Percentiles rank a stretch among this genome's conserved stretches.
phyloP scores from a whole-genome alignment of 2,113 vertebrate genomes.

The Scatophagus argus region DNA sequence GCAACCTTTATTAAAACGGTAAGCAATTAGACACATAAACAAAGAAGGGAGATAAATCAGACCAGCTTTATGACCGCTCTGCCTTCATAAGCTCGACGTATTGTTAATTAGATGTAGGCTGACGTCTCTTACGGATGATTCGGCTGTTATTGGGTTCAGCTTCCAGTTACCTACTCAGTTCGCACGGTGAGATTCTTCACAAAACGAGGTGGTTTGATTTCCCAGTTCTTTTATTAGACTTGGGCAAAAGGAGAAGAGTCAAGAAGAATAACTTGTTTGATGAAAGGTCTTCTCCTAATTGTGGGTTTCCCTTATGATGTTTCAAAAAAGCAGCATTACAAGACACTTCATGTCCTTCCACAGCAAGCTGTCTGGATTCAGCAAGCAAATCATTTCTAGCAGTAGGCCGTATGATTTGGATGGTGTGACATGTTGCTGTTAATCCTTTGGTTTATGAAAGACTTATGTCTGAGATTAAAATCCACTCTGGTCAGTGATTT shows the following conservation, averaged over 20 bases:
- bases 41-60: constrained; percentile 24
- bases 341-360: not conserved
- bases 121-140: not conserved
- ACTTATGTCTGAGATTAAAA: constrained; percentile 42
- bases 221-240: not conserved
- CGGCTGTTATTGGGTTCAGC: constrained; percentile 4
- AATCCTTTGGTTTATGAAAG: constrained; percentile 43
- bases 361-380: not conserved
- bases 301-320: too few relatives aligned
- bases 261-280: not conserved
- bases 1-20: constrained; percentile 57
- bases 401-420: constrained; percentile 19
- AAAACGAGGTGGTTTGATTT: constrained; percentile 8
- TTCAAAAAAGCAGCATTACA: not conserved
- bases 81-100: constrained; percentile 14
- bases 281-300: not conserved
- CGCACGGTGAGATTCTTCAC: not conserved
- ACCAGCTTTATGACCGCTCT: constrained; percentile 44
- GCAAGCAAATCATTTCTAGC: constrained; percentile 14
- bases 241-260: too few relatives aligned
- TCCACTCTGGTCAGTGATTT: constrained; percentile 20
- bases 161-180: not conserved
- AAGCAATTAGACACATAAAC: constrained; percentile 48
- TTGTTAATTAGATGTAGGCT: constrained; percentile 22
- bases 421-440: constrained; percentile 32